A percentile compares a stretch with the other conserved stretches of the same genome.
Evolutionary conservation across 2,888 invertebrate species (phyloP).

Genomic region (Eristalis tenax): DNA sequence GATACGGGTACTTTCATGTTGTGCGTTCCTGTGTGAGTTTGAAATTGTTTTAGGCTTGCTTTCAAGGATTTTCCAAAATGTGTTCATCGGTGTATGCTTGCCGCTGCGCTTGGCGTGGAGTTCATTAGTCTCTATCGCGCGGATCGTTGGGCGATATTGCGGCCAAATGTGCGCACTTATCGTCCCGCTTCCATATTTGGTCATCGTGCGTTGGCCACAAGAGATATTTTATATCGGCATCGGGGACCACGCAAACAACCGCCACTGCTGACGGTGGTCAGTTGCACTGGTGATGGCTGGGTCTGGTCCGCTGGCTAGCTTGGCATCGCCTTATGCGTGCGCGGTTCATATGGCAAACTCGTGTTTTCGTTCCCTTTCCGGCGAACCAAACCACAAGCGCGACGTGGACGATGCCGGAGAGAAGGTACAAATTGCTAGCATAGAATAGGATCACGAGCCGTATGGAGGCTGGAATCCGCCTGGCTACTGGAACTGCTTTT

Average conservation of each 20-base stretch:
- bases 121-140: constrained; percentile 65
- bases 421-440: constrained; percentile 60
- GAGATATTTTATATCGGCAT: constrained; percentile 59
- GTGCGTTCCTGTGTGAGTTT: neutral
- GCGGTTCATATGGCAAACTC: constrained; percentile 61
- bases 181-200: constrained; percentile 63
- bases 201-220: constrained; percentile 55
- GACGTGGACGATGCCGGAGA: neutral
- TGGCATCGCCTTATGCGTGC: constrained; percentile 65
- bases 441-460: constrained; percentile 61
- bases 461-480: constrained; percentile 46
- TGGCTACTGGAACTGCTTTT: constrained; percentile 55
- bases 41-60: constrained; percentile 60
- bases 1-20: neutral
- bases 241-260: neutral
- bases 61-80: constrained; percentile 66
- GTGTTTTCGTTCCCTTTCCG: constrained; percentile 63
- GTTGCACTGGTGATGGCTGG: constrained; percentile 8
- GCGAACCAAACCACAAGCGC: neutral
- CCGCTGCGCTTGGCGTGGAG: constrained; percentile 29
- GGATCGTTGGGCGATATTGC: constrained; percentile 48
- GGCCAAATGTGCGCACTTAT: constrained; percentile 36
- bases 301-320: constrained; percentile 28
- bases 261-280: constrained; percentile 4
- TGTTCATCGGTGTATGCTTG: constrained; percentile 52